phyloP scores from a whole-genome alignment of 2,888 invertebrate genomes.

The Apotomis turbidana region DNA sequence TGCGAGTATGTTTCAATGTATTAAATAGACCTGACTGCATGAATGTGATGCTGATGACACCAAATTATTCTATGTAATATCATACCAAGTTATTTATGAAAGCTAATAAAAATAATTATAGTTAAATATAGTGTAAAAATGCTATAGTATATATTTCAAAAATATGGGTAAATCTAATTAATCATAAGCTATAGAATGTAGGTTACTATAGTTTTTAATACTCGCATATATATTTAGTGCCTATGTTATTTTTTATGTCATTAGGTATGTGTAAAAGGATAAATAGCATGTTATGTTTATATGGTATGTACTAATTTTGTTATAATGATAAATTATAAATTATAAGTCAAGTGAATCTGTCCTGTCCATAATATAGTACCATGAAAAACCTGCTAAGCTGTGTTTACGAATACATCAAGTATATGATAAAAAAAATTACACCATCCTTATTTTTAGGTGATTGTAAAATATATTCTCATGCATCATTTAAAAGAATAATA shows the following conservation, averaged over 20 bases:
- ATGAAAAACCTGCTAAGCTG: no score
- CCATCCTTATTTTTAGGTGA: no score
- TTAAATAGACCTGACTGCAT: conserved; percentile 8
- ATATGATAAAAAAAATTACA: no score
- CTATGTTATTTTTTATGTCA: neutral
- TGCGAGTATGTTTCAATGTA: conserved; percentile 9
- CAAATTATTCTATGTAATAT: conserved; percentile 5
- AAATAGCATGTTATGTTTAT: neutral
- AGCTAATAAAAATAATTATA: neutral
- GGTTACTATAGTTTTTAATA: neutral
- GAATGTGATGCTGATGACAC: conserved; percentile 2
- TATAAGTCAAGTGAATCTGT: no score
- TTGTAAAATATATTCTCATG: no score
- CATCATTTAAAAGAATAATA: neutral
- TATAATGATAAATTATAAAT: no score
- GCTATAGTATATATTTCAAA: neutral
- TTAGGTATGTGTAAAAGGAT: neutral
- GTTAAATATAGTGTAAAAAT: neutral
- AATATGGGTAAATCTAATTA: conserved; percentile 2
- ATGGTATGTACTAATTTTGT: no score
- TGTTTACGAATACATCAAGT: no score
- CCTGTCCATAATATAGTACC: no score
- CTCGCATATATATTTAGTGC: neutral
- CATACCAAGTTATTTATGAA: neutral
- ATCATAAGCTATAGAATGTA: neutral